These are phyloP conservation scores for Drosophila pachea DNA, from an alignment of 1,140 invertebrate genomes.

Conservation along the genomic window DNA sequence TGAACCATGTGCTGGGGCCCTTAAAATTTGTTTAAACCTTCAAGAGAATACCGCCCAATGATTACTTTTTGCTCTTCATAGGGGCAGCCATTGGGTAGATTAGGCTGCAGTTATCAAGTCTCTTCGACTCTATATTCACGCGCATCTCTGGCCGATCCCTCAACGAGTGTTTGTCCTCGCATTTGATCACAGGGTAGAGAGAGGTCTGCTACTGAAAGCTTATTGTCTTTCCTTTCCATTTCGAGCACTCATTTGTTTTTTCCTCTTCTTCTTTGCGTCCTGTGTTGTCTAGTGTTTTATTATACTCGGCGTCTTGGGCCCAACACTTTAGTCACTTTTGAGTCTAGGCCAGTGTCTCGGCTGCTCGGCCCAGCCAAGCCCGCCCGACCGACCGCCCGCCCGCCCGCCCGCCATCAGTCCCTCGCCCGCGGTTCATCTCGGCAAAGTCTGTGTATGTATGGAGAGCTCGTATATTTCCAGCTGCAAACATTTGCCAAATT, in stretches of 20 bases:
- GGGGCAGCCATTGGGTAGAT: no score
- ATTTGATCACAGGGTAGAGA: conserved; percentile 17
- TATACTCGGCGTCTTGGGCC: conserved; percentile 22
- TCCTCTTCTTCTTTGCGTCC: conserved; percentile 9
- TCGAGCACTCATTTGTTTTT: conserved; percentile 15
- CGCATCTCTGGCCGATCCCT: no score
- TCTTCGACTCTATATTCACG: not conserved
- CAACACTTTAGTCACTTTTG: conserved; percentile 64
- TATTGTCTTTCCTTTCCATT: conserved; percentile 29
- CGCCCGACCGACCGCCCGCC: not conserved
- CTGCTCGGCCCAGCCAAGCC: not conserved
- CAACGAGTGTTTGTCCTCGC: not conserved
- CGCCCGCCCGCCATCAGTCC: no score
- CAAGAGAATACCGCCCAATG: not conserved
- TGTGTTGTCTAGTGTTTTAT: conserved; percentile 30
- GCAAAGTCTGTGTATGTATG: conserved; percentile 27
- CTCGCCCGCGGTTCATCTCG: not conserved
- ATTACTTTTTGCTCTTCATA: not conserved
- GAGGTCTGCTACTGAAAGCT: not conserved
- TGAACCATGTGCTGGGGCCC: conserved; percentile 26
- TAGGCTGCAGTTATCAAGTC: not conserved
- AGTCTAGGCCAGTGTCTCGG: conserved; percentile 38
- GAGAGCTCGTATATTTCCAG: conserved; percentile 61
- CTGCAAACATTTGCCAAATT: conserved; percentile 67
- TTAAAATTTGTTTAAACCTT: conserved; percentile 37